Percentiles rank a stretch among this genome's conserved stretches.
These are phyloP conservation scores for Agrotis ipsilon DNA, from an alignment of 2,888 invertebrate species.

Conservation along the genomic window DNA sequence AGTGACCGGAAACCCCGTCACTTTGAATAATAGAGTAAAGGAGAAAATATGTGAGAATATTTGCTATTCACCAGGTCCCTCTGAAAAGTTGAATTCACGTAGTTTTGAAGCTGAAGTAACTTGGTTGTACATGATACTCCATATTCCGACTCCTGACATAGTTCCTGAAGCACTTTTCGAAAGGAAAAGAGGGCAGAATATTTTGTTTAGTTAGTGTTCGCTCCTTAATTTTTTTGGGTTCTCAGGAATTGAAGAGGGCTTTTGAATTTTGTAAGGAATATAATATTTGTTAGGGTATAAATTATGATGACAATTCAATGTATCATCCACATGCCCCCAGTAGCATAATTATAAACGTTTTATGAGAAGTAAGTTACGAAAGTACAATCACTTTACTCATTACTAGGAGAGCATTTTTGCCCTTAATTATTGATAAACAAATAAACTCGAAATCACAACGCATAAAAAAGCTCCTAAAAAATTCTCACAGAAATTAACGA, in stretches of 20 bases:
- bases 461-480: conserved; percentile 13
- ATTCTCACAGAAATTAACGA: conserved; percentile 36
- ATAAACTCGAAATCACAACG: conserved; percentile 8
- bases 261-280: conserved; percentile 2
- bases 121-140: conserved; percentile 35
- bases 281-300: no score
- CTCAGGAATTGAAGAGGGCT: not conserved
- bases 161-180: conserved; percentile 23
- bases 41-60: conserved; percentile 32
- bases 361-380: no score
- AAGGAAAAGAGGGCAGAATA: conserved; percentile 8
- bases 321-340: no score
- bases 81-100: conserved; percentile 34
- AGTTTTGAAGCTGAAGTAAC: conserved; percentile 36
- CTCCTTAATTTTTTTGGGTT: conserved; percentile 2
- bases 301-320: no score
- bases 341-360: no score
- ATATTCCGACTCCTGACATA: conserved; percentile 17
- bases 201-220: not conserved
- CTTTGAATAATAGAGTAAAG: conserved; percentile 48
- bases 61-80: conserved; percentile 39
- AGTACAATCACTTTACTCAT: no score
- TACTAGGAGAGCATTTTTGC: not conserved
- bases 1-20: conserved; percentile 45
- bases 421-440: not conserved